Conservation (phyloP, 2,113 vertebrate species). For the Oplegnathus fasciatus region DNA sequence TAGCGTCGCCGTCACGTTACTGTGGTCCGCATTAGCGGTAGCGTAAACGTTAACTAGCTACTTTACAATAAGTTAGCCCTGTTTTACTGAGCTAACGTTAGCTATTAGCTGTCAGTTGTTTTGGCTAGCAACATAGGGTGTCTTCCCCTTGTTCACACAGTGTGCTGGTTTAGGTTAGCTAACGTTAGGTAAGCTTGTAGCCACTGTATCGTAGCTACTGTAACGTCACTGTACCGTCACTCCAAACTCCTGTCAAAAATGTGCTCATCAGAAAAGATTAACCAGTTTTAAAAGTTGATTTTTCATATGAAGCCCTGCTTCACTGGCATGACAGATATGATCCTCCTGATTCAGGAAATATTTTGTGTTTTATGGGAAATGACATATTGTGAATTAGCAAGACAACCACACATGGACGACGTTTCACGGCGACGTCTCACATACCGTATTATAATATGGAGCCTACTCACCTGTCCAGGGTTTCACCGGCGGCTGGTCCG, state of each 20-base stretch:
- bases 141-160: not conserved
- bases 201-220: not conserved
- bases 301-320: not conserved
- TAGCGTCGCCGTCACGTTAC: no score
- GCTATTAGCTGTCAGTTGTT: not conserved
- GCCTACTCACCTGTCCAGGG: conserved; percentile 57
- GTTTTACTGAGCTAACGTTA: not conserved
- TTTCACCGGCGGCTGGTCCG: not conserved
- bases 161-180: no score
- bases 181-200: not conserved
- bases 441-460: fast-evolving
- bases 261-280: not conserved
- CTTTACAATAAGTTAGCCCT: not conserved
- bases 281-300: not conserved
- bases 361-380: fast-evolving
- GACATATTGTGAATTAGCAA: no score
- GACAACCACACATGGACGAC: not conserved
- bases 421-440: not conserved
- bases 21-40: not conserved
- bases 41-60: not conserved
- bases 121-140: not conserved
- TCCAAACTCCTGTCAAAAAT: not conserved
- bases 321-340: not conserved
- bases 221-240: no score
- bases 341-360: not conserved